A percentile compares a stretch with the other conserved stretches of the same genome.
Conservation (phyloP, 2,888 invertebrate species). For the Scotopteryx bipunctaria region DNA sequence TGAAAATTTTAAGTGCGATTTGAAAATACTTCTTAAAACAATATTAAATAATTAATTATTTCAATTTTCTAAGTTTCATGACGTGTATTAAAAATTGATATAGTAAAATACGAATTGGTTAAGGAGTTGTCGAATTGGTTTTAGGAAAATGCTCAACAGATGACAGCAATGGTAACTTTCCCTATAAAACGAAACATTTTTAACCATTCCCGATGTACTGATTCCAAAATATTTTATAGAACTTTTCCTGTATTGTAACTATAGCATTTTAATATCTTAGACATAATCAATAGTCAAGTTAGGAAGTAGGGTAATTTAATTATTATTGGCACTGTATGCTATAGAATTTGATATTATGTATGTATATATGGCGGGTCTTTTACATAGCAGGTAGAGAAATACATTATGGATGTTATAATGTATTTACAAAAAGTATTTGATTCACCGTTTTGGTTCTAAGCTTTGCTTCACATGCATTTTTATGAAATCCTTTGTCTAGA, state of each 20-base stretch:
- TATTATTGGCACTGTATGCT: slow-evolving; percentile 34
- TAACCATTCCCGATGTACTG: slow-evolving; percentile 46
- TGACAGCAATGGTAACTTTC: neutral
- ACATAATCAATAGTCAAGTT: slow-evolving; percentile 33
- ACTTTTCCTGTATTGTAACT: slow-evolving; percentile 53
- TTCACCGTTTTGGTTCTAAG: too few species aligned
- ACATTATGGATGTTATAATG: neutral
- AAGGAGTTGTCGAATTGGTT: too few species aligned
- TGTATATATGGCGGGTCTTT: slow-evolving; percentile 23
- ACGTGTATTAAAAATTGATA: too few species aligned
- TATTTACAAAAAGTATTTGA: too few species aligned
- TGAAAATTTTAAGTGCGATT: too few species aligned
- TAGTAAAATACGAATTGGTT: too few species aligned
- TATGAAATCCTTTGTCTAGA: too few species aligned
- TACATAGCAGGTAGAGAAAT: slow-evolving; percentile 25
- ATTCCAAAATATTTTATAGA: slow-evolving; percentile 59
- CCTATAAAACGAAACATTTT: slow-evolving; percentile 33
- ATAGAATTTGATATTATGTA: slow-evolving; percentile 31
- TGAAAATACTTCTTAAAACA: too few species aligned
- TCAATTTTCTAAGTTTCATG: too few species aligned
- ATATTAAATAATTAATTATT: too few species aligned
- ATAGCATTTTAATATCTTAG: slow-evolving; percentile 39
- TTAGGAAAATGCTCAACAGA: too few species aligned
- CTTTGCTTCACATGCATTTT: too few species aligned
- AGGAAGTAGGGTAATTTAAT: slow-evolving; percentile 32